phyloP scores from a whole-genome alignment of 2,888 invertebrate species.

The Barypeithes pellucidus region DNA sequence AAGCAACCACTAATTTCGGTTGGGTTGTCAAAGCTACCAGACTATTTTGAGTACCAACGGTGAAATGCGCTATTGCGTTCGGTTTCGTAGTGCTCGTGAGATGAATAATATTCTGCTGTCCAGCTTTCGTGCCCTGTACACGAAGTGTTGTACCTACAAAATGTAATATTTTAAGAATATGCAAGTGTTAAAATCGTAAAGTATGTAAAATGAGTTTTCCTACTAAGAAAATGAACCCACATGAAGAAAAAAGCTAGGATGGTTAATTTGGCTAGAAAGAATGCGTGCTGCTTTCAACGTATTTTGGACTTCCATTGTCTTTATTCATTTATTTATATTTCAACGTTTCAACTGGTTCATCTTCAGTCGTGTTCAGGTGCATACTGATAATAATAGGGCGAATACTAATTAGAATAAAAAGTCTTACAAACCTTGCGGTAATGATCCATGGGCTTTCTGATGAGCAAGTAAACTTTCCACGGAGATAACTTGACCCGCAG shows the following conservation, averaged over 20 bases:
- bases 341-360: too few relatives aligned
- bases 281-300: too few relatives aligned
- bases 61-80: constrained; percentile 69
- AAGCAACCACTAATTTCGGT: constrained; percentile 67
- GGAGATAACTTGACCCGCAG: constrained; percentile 76
- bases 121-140: constrained; percentile 70
- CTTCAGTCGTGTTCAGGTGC: too few relatives aligned
- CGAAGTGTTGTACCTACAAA: constrained; percentile 70
- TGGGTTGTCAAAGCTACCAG: constrained; percentile 67
- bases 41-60: constrained; percentile 73
- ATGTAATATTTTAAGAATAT: constrained; percentile 8
- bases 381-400: too few relatives aligned
- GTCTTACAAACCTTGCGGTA: constrained; percentile 70
- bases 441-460: constrained; percentile 70
- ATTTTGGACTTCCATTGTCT: too few relatives aligned
- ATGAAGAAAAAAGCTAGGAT: too few relatives aligned
- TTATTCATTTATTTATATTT: too few relatives aligned
- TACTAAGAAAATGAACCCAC: too few relatives aligned
- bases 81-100: constrained; percentile 69
- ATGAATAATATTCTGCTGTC: constrained; percentile 72
- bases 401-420: too few relatives aligned
- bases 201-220: too few relatives aligned
- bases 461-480: constrained; percentile 76
- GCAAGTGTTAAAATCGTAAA: too few relatives aligned
- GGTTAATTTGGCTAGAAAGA: too few relatives aligned